Conservation (phyloP, 2,888 invertebrate species). For the Hemistola chrysoprasaria region DNA sequence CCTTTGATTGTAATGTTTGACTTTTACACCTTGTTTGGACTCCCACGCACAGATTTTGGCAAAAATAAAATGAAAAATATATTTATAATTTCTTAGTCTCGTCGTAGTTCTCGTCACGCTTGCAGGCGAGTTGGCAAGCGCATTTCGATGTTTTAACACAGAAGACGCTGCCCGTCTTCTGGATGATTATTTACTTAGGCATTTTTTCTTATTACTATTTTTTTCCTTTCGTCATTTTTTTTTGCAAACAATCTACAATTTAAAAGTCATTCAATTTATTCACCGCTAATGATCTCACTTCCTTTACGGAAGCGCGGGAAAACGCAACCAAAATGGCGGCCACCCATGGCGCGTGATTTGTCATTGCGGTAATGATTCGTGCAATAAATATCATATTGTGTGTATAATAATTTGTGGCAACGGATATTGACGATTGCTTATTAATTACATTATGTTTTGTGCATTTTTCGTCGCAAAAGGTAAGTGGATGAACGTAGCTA, state of each 20-base stretch:
- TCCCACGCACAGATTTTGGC: slow-evolving; percentile 57
- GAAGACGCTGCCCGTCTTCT: too few species aligned
- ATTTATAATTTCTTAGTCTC: too few species aligned
- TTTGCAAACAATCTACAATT: slow-evolving; percentile 13
- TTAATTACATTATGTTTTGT: not conserved
- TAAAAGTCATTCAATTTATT: slow-evolving; percentile 27
- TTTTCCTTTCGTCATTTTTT: slow-evolving; percentile 12
- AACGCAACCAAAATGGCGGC: slow-evolving; percentile 57
- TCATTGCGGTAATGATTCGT: slow-evolving; percentile 51
- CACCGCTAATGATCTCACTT: slow-evolving; percentile 44
- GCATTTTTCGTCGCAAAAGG: not conserved
- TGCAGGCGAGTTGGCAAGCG: too few species aligned
- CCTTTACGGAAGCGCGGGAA: slow-evolving; percentile 50
- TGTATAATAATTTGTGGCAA: slow-evolving; percentile 21
- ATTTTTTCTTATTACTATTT: too few species aligned
- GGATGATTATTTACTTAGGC: too few species aligned
- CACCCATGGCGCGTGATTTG: slow-evolving; percentile 67
- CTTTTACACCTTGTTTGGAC: slow-evolving; percentile 46
- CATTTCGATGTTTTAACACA: too few species aligned
- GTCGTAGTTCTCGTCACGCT: too few species aligned
- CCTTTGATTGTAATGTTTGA: slow-evolving; percentile 39
- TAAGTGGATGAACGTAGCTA: too few species aligned
- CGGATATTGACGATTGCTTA: slow-evolving; percentile 6
- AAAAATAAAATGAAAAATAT: slow-evolving; percentile 2
- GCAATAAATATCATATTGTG: slow-evolving; percentile 24